A percentile compares a stretch with the other conserved stretches of the same genome.
These are phyloP conservation scores for Bombus haemorrhoidalis DNA, from an alignment of 1,140 invertebrate species.

Conservation along the genomic window DNA sequence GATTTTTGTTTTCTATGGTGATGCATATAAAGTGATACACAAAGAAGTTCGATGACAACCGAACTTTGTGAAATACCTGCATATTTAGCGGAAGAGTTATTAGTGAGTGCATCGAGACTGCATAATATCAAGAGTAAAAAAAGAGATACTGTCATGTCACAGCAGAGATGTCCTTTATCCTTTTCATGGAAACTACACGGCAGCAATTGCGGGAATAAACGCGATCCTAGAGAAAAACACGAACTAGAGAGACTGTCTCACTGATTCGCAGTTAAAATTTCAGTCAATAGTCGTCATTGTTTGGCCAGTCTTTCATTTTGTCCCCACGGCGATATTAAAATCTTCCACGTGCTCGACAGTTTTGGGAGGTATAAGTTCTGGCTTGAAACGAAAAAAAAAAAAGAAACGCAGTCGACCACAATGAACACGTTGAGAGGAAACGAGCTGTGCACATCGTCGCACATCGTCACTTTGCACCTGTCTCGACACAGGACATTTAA, in stretches of 20 bases:
- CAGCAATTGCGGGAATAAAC: constrained; percentile 10
- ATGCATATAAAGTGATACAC: too few relatives aligned
- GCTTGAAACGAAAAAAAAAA: neutral
- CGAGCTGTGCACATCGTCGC: neutral
- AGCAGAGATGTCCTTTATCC: neutral
- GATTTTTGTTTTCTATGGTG: too few relatives aligned
- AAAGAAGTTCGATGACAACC: too few relatives aligned
- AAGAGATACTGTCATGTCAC: neutral
- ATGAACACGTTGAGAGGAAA: neutral
- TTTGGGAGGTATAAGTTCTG: neutral
- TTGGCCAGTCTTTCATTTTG: neutral
- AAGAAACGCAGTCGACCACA: neutral
- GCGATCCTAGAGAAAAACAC: neutral
- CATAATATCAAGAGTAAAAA: too few relatives aligned
- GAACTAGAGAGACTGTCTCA: neutral
- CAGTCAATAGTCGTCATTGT: constrained; percentile 9
- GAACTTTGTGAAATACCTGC: too few relatives aligned
- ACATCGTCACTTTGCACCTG: neutral
- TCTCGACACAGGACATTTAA: constrained; percentile 7
- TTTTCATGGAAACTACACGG: neutral
- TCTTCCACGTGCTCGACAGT: constrained; percentile 35
- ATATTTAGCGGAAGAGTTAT: too few relatives aligned
- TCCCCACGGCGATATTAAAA: constrained; percentile 37
- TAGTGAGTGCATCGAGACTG: too few relatives aligned
- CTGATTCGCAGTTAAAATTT: neutral